A percentile compares a stretch with the other conserved stretches of the same genome.
These are phyloP conservation scores for Neosilurus hyrtlii DNA, from an alignment of 2,797 vertebrate species.

Conservation along the genomic window DNA sequence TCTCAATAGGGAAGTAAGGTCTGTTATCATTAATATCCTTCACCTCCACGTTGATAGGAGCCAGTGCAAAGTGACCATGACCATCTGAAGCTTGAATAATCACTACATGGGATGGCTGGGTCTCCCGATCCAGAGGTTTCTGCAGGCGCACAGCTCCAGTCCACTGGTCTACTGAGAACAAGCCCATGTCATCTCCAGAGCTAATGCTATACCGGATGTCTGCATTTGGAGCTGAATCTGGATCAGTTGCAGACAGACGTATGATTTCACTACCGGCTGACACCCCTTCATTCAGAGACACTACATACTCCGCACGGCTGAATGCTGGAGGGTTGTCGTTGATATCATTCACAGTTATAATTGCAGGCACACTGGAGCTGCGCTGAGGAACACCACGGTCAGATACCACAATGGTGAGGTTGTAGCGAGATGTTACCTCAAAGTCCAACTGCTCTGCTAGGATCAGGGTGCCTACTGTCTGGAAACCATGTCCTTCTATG, in stretches of 20 bases:
- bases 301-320: conserved; percentile 77
- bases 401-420: conserved; percentile 87
- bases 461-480: conserved; percentile 82
- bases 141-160: conserved; percentile 82
- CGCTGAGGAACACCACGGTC: conserved; percentile 88
- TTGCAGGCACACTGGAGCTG: conserved; percentile 81
- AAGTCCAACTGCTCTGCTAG: conserved; percentile 89
- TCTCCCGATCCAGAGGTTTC: conserved; percentile 83
- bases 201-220: conserved; percentile 85
- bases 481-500: conserved; percentile 79
- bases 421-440: conserved; percentile 83
- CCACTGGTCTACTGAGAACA: conserved; percentile 86
- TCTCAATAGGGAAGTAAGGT: conserved; percentile 87
- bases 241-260: conserved; percentile 84
- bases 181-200: conserved; percentile 84
- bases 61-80: conserved; percentile 83
- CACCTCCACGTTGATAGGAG: conserved; percentile 85
- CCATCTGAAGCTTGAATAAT: conserved; percentile 86
- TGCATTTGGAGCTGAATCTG: conserved; percentile 83
- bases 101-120: conserved; percentile 75
- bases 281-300: conserved; percentile 81
- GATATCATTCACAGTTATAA: conserved; percentile 82
- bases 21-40: conserved; percentile 93
- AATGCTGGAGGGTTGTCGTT: conserved; percentile 93
- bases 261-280: conserved; percentile 85